Evolutionary conservation across 2,113 vertebrate genomes (phyloP), one percentile per base, ranked within the genome.

Genomic region (Oncorhynchus gorbuscha): DNA sequence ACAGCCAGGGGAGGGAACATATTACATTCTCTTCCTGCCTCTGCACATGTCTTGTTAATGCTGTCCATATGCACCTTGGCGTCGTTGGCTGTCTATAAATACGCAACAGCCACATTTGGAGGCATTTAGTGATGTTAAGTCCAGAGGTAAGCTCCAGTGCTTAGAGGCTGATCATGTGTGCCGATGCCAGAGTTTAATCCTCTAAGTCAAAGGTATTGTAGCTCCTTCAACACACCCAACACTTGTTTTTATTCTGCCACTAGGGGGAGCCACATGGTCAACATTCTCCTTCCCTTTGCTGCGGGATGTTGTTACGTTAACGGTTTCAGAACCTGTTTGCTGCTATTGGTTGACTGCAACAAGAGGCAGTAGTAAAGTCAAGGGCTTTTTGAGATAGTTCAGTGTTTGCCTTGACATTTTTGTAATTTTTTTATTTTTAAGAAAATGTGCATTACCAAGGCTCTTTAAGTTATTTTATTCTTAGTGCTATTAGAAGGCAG

Each of bases 161-260:
- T 91, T 87, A 90, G 69, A 69, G 84, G 84, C 84, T 86, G 89
- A 85, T 83, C 81, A 78, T 79, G 79, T 83, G 86, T 80, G 76
- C 72, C 14, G 61, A 58, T 58, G 80, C 81, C 81, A 83, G 58
- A 71, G 80, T 72, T 80, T 92, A 93, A 93, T 91, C 92, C 88
- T 75, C 39, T 86, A 84, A 88, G 82, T 84, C 83, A 79, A 87
- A 89, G 76, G 78, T 84, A 72, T 77, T 20, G 62, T 30, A 78
- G 73, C 49, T 72, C 66, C 81, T 72, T 64, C 74, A 83, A 71
- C 73, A 35, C 32, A 35, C 32, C 32, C 32, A 35, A 35, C 32
- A 35, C 32, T 35, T 35, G 32, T 6, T 35, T 35, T 45, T 9
- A 28, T 28, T 22, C 61, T 73, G 49, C 73, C 73, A 73, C 76